Base-by-base conservation (phyloP, 2,797 vertebrate species). In the Ptychadena robeensis region DNA sequence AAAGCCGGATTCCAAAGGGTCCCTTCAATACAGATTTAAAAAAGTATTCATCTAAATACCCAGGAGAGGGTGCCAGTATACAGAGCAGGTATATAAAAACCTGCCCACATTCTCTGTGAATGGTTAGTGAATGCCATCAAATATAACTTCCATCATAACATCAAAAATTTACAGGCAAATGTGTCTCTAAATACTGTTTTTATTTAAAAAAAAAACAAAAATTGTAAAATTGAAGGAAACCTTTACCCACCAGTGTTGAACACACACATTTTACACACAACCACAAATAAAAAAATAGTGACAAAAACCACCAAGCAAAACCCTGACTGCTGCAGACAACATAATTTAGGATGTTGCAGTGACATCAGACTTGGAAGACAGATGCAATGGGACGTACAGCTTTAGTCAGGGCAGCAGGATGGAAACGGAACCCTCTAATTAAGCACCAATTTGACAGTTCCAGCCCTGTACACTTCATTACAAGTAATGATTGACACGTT, bases 351-450 rank as follows among this genome's bases (percentile, higher is more conserved):
- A 79, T 68, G 76, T 59, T 79, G 4, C 27, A 48, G 65, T 48
- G 31, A 69, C 12, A 68, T 57, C 14, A 10, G n/a, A 87, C 81
- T 86, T 86, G 64, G 77, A 80, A 87, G 87, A 1, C 88, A 73
- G 76, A 87, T 86, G 82, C 77, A 67, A 48, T 75, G 76, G 64
- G 64, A 82, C n/a, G 37, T 37, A 59, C 53, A 74, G 70, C 82
- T 28, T 10, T 0, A 34, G 79, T 84, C 72, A 83, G 77, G 88
- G 67, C 9, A 88, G 0, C 27, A 86, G 83, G 86, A 2, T 85
- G 83, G 44, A 89, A 90, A 87, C 40, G 18, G 48, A 91, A 90
- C 85, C 65, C 53, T 78, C 86, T 82, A 88, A 90, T 87, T 85
- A 90, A 89, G 85, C 78, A 80, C 82, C 78, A 37, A 80, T 80